These are phyloP conservation scores for Pseudochaenichthys georgianus DNA, from an alignment of 2,797 vertebrate species.

Conservation along the genomic window DNA sequence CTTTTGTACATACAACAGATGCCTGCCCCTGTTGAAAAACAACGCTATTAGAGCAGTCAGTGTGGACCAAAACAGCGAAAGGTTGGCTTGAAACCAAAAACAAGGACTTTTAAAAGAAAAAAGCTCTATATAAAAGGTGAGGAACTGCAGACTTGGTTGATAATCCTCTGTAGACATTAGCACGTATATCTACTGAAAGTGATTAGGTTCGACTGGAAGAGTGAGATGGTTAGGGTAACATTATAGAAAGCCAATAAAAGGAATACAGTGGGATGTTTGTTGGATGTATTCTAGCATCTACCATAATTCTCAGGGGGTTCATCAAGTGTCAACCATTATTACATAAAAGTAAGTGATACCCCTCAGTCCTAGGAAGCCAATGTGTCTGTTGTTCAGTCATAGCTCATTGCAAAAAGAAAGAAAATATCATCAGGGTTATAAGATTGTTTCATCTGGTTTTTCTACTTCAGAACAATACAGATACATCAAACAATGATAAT, in stretches of 20 bases:
- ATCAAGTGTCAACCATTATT: neutral
- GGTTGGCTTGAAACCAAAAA: neutral
- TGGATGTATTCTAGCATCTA: too few relatives aligned
- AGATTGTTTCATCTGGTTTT: neutral
- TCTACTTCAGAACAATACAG: neutral
- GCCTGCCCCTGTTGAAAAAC: neutral
- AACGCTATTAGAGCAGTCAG: neutral
- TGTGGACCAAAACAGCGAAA: neutral
- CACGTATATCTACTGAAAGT: too few relatives aligned
- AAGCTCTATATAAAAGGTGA: neutral
- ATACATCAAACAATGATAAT: neutral
- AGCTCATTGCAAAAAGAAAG: neutral
- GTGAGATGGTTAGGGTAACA: too few relatives aligned
- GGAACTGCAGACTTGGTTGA: neutral
- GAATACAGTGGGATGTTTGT: too few relatives aligned
- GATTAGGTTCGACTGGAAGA: too few relatives aligned
- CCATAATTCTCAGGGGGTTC: neutral
- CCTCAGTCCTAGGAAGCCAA: neutral
- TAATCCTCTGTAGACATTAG: neutral
- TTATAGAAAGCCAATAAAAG: too few relatives aligned
- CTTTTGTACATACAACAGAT: neutral
- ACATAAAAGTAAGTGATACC: neutral
- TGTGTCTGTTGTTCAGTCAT: neutral
- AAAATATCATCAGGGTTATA: neutral
- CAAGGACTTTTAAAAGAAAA: neutral